Base-by-base conservation (phyloP, 2,888 invertebrate genomes). In the Spilosoma lubricipeda region DNA sequence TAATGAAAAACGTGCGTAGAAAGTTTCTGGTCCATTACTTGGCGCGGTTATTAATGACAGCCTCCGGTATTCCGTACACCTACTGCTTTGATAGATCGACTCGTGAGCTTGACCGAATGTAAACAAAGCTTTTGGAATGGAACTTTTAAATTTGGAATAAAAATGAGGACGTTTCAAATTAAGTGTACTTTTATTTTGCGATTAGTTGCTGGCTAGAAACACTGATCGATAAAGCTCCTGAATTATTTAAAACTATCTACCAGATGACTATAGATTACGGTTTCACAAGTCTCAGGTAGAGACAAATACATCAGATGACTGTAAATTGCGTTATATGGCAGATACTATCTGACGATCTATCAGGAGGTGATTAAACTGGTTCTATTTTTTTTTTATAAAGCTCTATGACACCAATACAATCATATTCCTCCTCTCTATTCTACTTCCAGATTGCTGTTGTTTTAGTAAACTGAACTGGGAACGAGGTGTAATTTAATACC, bases 1-100 rank as follows among this genome's bases (percentile, higher is more conserved):
- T 92, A 93, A 93, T 93, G 92, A 92, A 92, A 93, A 92, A 92
- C 93, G 93, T 93, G 93, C 92, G 90, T 90, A 90, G 93, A 93
- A 92, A 92, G 88, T 91, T 92, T 88, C 85, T 88, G 87, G 82
- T 88, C 90, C 89, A 90, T 92, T 92, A 90, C 91, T 89, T 86
- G 82, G 83, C 79, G 80, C 79, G 84, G 90, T 91, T 91, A 92
- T 92, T 90, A 91, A 91, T 91, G 92, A 89, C 86, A 79, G 82
- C 73, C 80, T 75, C 80, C 78, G 84, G 85, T 85, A 84, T 87
- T 86, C 81, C 73, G 82, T 79, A 82, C 86, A 89, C 89, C 89
- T 86, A 83, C 82, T 80, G 78, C 85, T 86, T 90, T 91, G 90
- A 91, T 89, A 89, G 89, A 91, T 91, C 80, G 88, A 74, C 82